Base-by-base conservation (phyloP, 2,113 vertebrate species). In the Lophotis ruficrista region DNA sequence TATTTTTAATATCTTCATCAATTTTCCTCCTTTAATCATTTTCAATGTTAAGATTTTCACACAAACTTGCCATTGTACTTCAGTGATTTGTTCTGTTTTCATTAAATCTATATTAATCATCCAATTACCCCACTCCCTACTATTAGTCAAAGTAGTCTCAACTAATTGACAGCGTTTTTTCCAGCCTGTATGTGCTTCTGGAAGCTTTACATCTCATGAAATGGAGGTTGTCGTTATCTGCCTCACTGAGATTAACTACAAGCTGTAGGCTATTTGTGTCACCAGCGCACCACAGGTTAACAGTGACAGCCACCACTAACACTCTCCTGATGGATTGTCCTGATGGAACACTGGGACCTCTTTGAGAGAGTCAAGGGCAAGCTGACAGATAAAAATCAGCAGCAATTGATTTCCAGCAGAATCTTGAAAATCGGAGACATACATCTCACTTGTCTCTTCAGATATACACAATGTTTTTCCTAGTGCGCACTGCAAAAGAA, bases 311-410 rank as follows among this genome's bases (percentile, higher is more conserved):
- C 58, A 71, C 69, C 45, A 76, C 93, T 96, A 97, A 92, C 90
- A 68, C 38, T 90, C 84, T 96, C 53, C 85, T 95, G 83, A 96
- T 93, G 92, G 75, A 97, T 89, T 91, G 87, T 92, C 83, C 87
- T 72, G 77, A 93, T 93, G 89, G 89, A 96, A 95, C 94, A 95
- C 83, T 87, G 78, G 78, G 86, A 95, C 82, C 81, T 77, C 78
- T 71, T 93, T 85, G 69, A 94, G 60, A 93, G 83, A 70, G 72
- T 83, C 97, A 97, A 97, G 92, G 95, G 93, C 94, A 95, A 92
- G 65, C 28, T 91, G 83, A 85, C 89, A 92, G 86, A 94, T 94
- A 95, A 95, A 96, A 96, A 95, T 94, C 95, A 89, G 66, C 68
- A 91, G 62, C 82, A 95, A 94, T 87, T 93, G 94, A 96, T 96